A percentile compares a stretch with the other conserved stretches of the same genome.
phyloP scores from a whole-genome alignment of 1,140 invertebrate species.

The Drosophila eugracilis region DNA sequence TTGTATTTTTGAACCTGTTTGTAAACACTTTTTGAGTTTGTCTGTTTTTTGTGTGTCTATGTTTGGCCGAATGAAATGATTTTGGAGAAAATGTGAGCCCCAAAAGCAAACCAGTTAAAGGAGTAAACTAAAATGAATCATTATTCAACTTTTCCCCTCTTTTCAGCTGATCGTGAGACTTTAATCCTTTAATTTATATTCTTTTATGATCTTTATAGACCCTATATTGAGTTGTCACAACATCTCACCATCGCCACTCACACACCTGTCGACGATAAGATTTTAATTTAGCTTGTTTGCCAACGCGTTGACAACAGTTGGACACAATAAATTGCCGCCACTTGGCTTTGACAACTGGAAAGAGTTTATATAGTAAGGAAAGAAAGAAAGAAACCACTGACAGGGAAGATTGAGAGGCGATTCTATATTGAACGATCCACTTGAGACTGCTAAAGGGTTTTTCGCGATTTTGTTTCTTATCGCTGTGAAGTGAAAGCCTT shows the following conservation, averaged over 20 bases:
- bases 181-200: too few relatives aligned
- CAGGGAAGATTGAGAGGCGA: conserved; percentile 19
- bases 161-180: too few relatives aligned
- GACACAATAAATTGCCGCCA: conserved; percentile 31
- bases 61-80: conserved; percentile 7
- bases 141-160: too few relatives aligned
- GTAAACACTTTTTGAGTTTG: background rate
- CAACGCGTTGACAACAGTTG: conserved; percentile 34
- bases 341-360: conserved; percentile 32
- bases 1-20: conserved; percentile 19
- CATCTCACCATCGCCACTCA: conserved; percentile 13
- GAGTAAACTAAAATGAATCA: too few relatives aligned
- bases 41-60: conserved; percentile 9
- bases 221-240: background rate
- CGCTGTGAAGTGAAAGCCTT: conserved; percentile 29
- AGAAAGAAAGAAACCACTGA: conserved; percentile 5
- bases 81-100: background rate
- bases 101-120: conserved; percentile 5
- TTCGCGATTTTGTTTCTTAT: conserved; percentile 22
- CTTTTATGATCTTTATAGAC: conserved; percentile 1
- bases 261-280: conserved; percentile 18
- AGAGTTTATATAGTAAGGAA: background rate
- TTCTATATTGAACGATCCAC: conserved; percentile 27
- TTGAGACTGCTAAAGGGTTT: conserved; percentile 34
- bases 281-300: conserved; percentile 35